Base-by-base conservation (phyloP, 2,888 invertebrate genomes). In the Girardia tigrina region DNA sequence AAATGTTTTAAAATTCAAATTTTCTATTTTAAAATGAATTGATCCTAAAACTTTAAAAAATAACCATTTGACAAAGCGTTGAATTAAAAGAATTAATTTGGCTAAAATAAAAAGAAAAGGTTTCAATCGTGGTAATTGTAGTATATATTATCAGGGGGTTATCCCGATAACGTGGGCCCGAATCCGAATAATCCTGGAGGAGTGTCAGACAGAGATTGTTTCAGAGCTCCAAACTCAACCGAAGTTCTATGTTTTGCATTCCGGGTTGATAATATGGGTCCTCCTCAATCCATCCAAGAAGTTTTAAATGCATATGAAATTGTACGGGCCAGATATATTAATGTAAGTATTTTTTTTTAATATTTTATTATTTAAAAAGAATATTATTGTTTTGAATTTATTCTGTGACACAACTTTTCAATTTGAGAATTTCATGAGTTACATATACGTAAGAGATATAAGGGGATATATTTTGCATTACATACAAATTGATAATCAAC, bases 211-310 rank as follows among this genome's bases (percentile, higher is more conserved):
- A 75, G 80, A 2, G 80, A 82, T 76, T 82, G 82, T 79, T 79
- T 80, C 14, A 78, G 79, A 23, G 72, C 79, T 1, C 77, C 78
- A n/a, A 79, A 79, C 26, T 79, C 81, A 73, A 74, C 79, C 28
- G 79, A 82, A 70, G 81, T 79, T 14, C 77, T 82, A 71, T 82
- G 82, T 77, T 82, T 81, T 79, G 80, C 81, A 12, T 82, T 82
- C 77, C 79, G 82, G 73, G 80, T 80, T 71, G 82, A 82, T 78
- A 82, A 82, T 79, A 78, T 79, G 27, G 82, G 82, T 12, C 82
- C 82, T 0, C 82, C 82, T 28, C 78, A 72, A 2, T 77, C 75
- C 75, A 76, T 81, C 8, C 42, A 79, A 81, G 82, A 82, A 78
- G 78, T 82, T 28, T 78, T 82, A 0, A 74, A 77, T 42, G 78